Base-by-base conservation (phyloP, 2,888 invertebrate species). In the Platycnemis pennipes region DNA sequence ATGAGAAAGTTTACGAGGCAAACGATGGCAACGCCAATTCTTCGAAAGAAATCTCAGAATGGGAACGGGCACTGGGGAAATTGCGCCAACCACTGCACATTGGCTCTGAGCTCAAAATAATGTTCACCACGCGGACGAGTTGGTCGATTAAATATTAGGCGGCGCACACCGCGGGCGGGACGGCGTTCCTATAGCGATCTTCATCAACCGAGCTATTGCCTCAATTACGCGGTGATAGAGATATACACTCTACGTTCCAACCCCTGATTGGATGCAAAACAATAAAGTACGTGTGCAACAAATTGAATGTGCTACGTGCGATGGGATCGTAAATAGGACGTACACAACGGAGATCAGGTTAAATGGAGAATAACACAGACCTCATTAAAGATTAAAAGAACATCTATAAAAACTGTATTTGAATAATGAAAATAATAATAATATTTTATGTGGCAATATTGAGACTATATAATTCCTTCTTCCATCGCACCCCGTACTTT, bases 161-260 rank as follows among this genome's bases (percentile, higher is more conserved):
- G 37, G 31, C 69, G 69, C 11, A 26, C 31, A 2, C 31, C 37
- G 69, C 69, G 13, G 69, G 69, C 69, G 31, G 37, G 26, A 77
- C 69, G 8, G 69, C 69, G 69, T 37, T 31, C 31, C 69, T 77
- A 26, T 31, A 77, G 37, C 69, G 69, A 77, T 31, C 69, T 77
- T 77, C 69, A 77, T 31, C 63, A 77, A 77, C 37, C 69, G 37
- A 13, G 69, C 37, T 31, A 77, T 77, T 77, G 37, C 69, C 69
- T 77, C 69, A 77, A 77, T 77, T 77, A 77, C 69, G 69, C 69
- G 69, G 31, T 77, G 69, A 77, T 77, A 77, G 69, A 77, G 69
- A 37, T 37, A 77, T 77, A 77, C 31, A 8, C 69, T 31, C 37
- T 31, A 77, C 31, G 26, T 26, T 77, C 69, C 69, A 37, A 11